A percentile compares a stretch with the other conserved stretches of the same genome.
These are phyloP conservation scores for Cybosia mesomella DNA, from an alignment of 2,888 invertebrate species.

Conservation along the genomic window DNA sequence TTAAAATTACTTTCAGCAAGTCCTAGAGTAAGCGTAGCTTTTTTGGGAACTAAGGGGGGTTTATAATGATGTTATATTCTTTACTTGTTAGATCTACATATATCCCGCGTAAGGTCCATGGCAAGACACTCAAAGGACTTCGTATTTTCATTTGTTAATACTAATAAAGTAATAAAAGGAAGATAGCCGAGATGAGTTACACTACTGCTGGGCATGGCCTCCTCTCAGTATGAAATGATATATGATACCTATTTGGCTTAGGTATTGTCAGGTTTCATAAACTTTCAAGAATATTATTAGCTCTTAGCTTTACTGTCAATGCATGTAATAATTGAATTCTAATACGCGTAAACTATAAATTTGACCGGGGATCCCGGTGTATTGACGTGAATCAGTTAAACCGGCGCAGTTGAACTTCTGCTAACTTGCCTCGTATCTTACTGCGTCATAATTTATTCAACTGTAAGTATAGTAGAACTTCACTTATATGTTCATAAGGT, in stretches of 20 bases:
- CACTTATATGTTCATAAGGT: not conserved
- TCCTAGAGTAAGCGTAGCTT: too few relatives aligned
- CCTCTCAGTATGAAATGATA: not conserved
- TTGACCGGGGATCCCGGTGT: not conserved
- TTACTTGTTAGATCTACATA: too few relatives aligned
- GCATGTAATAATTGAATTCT: conserved; percentile 1
- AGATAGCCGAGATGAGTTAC: not conserved
- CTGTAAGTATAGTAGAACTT: not conserved
- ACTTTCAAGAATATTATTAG: not conserved
- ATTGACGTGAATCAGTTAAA: conserved; percentile 1
- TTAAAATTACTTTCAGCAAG: too few relatives aligned
- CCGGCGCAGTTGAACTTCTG: not conserved
- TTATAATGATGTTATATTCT: too few relatives aligned
- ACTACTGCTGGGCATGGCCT: not conserved
- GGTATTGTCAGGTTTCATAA: not conserved
- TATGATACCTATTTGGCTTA: not conserved
- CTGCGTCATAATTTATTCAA: not conserved
- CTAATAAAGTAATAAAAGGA: too few relatives aligned
- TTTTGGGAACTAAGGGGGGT: too few relatives aligned
- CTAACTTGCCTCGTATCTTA: not conserved
- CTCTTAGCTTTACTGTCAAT: not conserved
- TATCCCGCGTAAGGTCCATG: not conserved
- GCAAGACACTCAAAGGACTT: not conserved
- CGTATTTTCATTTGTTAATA: too few relatives aligned
- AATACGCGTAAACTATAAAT: not conserved